Evolutionary conservation across 2,797 vertebrate species (phyloP).

Genomic region (Enteromius mattozi): DNA sequence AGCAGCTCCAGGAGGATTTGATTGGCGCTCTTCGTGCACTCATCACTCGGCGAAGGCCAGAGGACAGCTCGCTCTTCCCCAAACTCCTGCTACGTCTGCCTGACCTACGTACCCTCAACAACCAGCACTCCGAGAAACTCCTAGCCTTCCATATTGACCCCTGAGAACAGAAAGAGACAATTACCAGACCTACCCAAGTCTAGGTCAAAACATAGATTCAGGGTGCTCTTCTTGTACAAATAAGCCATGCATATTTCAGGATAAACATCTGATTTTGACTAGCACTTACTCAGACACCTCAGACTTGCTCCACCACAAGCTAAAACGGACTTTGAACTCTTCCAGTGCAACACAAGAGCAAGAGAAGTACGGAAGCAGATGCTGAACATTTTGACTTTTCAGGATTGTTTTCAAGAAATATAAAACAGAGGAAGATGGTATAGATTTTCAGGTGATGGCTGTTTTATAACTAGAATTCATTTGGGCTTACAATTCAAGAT

Average conservation of each 20-base stretch:
- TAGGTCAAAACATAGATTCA: not conserved
- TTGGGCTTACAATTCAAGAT: not conserved
- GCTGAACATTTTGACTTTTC: slow-evolving; percentile 15
- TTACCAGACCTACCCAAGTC: not conserved
- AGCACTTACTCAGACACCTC: not conserved
- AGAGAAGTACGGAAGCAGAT: not conserved
- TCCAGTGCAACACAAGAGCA: not conserved
- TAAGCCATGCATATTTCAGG: slow-evolving; percentile 30
- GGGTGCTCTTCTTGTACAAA: slow-evolving; percentile 26
- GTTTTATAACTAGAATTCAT: not conserved
- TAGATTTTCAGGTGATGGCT: not conserved
- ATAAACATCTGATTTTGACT: slow-evolving; percentile 10
- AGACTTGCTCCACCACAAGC: not conserved
- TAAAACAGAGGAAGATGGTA: not conserved
- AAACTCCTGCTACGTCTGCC: slow-evolving; percentile 82
- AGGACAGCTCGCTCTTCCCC: slow-evolving; percentile 77
- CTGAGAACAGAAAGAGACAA: slow-evolving; percentile 57
- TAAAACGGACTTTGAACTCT: not conserved
- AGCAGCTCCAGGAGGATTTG: slow-evolving; percentile 82
- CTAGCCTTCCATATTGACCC: slow-evolving; percentile 82
- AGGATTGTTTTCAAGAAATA: not conserved
- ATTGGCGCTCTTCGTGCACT: slow-evolving; percentile 78
- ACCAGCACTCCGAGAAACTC: slow-evolving; percentile 83
- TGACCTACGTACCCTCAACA: slow-evolving; percentile 82
- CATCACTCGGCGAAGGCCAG: slow-evolving; percentile 73